Evolutionary conservation across 2,888 invertebrate species (phyloP), one percentile per base, ranked within the genome.

Genomic region (Sturmia bella): DNA sequence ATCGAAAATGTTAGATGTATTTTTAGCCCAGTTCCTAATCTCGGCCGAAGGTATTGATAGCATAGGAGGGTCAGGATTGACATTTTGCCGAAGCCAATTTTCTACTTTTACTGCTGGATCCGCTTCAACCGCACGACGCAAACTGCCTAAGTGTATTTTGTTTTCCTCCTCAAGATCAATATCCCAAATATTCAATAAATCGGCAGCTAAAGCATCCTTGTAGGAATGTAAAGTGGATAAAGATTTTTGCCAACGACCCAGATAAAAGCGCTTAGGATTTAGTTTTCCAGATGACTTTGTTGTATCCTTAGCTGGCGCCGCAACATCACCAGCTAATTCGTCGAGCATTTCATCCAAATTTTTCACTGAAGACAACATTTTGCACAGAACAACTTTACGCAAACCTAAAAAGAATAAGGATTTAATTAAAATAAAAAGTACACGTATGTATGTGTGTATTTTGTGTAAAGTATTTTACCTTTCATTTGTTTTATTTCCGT

Each of bases 211-310:
- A 1, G 85, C 87, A 80, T 89, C 88, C 82, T 87, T 87, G 69
- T 84, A 89, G 0, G 83, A 70, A 56, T 83, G 73, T 15, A 88
- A 80, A 1, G 74, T 50, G 21, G 77, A 39, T 17, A 86, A 41
- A 1, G 88, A 80, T 70, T 86, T 87, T 66, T 87, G 87, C 88
- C 88, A 89, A 11, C 86, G 85, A 11, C 85, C 86, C n/a, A 85
- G 54, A 52, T 54, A 59, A 6, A 61, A 11, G 12, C 78, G 68
- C 39, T 74, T 82, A 17, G 56, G 39, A 5, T 64, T 81, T 13
- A 68, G 73, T 68, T 69, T 77, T 17, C 0, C 15, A 3, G 63
- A 56, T 19, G 32, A 15, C 37, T n/a, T 48, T 13, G 43, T 21
- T 27, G n/a, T 5, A 19, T 41, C 41, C 4, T 50, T 64, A 45